Conservation (phyloP, 2,113 vertebrate species). For the Daboia siamensis region DNA sequence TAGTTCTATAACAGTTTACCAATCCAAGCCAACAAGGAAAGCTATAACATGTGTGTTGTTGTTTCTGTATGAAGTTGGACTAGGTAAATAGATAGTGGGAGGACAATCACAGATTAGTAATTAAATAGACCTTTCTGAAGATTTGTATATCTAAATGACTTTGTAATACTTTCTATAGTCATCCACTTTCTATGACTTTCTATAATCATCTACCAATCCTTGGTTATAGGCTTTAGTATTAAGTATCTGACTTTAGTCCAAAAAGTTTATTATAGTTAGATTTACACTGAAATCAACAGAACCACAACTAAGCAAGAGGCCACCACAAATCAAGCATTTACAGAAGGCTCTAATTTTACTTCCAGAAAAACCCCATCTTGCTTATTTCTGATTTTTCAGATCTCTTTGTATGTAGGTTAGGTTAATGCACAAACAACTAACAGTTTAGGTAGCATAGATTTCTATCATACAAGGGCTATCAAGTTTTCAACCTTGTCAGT, state of each 20-base stretch:
- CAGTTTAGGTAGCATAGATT: background rate
- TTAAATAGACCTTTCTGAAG: background rate
- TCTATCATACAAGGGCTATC: background rate
- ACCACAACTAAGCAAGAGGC: background rate
- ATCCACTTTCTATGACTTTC: too few species aligned
- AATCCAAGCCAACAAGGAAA: background rate
- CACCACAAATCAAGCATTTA: background rate
- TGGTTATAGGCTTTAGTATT: background rate
- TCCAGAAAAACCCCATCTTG: background rate
- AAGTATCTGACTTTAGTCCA: background rate
- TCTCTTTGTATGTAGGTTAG: background rate
- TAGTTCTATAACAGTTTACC: conserved; percentile 10
- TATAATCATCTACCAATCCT: background rate
- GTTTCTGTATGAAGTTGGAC: background rate
- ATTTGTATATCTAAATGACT: background rate
- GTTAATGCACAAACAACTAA: background rate
- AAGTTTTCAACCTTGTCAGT: background rate
- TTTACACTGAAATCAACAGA: background rate
- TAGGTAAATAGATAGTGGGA: background rate
- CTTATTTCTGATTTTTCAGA: background rate
- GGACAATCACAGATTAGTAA: background rate
- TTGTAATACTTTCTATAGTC: background rate
- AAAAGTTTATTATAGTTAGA: background rate
- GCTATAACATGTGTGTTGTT: background rate
- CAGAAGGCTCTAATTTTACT: background rate